These are phyloP conservation scores for Spodoptera littoralis DNA, from an alignment of 2,888 invertebrate species.

Conservation along the genomic window DNA sequence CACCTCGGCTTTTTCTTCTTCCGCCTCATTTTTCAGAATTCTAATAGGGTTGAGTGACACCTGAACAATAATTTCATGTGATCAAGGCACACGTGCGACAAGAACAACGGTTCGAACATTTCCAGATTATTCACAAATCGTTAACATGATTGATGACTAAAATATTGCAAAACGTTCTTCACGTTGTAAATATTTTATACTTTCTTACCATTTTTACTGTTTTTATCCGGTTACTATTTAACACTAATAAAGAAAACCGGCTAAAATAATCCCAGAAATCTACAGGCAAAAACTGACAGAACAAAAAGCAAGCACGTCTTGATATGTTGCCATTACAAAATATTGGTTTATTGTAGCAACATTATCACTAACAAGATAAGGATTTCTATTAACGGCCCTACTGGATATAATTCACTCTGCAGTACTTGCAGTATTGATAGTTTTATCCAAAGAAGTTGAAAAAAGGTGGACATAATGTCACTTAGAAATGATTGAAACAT, in stretches of 20 bases:
- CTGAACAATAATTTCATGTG: conserved; percentile 77
- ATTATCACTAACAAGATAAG: too few relatives aligned
- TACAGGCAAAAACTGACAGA: conserved; percentile 39
- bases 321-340: conserved; percentile 6
- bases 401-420: too few relatives aligned
- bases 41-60: conserved; percentile 97
- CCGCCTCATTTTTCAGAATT: conserved; percentile 98
- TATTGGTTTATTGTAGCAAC: background rate
- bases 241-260: conserved; percentile 46
- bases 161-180: conserved; percentile 12
- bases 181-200: conserved; percentile 26
- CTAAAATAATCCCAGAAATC: conserved; percentile 17
- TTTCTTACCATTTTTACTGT: conserved; percentile 62
- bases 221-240: conserved; percentile 17
- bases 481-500: too few relatives aligned
- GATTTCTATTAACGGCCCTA: too few relatives aligned
- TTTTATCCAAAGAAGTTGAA: too few relatives aligned
- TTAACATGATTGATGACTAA: background rate
- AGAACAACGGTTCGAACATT: conserved; percentile 66
- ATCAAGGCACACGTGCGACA: conserved; percentile 72
- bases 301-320: background rate
- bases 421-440: too few relatives aligned
- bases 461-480: too few relatives aligned
- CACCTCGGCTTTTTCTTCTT: conserved; percentile 99
- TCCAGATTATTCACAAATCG: conserved; percentile 32